Conservation (phyloP, 2,888 invertebrate species). For the Luperina testacea region DNA sequence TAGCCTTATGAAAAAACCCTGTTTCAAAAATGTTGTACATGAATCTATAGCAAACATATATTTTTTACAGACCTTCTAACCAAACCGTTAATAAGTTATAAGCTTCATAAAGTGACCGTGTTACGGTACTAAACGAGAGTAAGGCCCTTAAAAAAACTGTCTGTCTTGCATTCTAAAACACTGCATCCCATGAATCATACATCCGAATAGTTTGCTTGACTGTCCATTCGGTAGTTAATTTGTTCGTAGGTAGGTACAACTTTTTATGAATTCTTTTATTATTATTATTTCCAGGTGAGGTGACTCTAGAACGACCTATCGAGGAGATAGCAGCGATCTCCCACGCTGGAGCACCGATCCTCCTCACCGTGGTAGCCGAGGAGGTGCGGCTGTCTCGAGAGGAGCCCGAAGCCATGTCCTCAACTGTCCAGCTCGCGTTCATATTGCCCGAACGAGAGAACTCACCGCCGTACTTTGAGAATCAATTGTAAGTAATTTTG, state of each 20-base stretch:
- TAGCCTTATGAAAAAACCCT: too few species aligned
- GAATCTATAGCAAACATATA: too few species aligned
- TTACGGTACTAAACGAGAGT: too few species aligned
- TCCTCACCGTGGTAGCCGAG: conserved; percentile 95
- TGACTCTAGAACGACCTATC: conserved; percentile 91
- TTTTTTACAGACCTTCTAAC: too few species aligned
- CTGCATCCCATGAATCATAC: neutral
- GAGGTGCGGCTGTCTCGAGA: conserved; percentile 94
- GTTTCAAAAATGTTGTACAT: too few species aligned
- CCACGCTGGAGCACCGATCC: conserved; percentile 95
- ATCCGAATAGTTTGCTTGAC: neutral
- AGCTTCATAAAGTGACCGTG: too few species aligned
- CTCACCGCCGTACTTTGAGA: conserved; percentile 94
- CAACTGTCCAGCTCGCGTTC: conserved; percentile 95
- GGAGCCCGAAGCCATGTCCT: conserved; percentile 94
- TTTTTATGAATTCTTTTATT: neutral
- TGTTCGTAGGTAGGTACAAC: accelerated
- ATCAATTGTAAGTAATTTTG: conserved; percentile 91
- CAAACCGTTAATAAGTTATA: too few species aligned
- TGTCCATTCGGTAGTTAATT: neutral
- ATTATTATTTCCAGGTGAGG: conserved; percentile 80
- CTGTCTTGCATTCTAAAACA: neutral
- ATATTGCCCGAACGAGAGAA: conserved; percentile 94
- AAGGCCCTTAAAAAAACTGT: neutral
- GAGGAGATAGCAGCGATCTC: conserved; percentile 95